Percentiles rank a stretch among this genome's conserved stretches.
These are phyloP conservation scores for Acanthis flammea DNA, from an alignment of 2,797 vertebrate genomes.

Conservation along the genomic window DNA sequence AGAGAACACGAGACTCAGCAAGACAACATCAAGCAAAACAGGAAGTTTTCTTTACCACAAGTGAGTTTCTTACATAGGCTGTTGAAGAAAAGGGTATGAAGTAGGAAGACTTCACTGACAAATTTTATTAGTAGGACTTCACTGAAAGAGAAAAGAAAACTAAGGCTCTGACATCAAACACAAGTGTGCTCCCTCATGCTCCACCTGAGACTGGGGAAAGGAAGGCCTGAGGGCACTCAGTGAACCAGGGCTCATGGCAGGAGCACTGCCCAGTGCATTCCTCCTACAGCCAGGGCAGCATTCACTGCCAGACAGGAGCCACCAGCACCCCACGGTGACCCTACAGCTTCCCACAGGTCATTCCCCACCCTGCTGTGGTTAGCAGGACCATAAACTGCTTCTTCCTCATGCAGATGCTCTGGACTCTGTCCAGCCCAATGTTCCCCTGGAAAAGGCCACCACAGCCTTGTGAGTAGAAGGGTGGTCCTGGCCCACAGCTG, in stretches of 20 bases:
- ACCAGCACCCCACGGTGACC: fast-evolving
- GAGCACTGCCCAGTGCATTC: background rate
- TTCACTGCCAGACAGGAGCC: fast-evolving
- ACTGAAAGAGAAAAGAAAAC: background rate
- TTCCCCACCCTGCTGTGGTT: background rate
- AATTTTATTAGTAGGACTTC: background rate
- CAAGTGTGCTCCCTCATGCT: background rate
- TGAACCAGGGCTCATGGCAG: fast-evolving
- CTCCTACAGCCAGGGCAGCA: background rate
- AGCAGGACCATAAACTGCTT: background rate
- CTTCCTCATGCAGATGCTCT: background rate
- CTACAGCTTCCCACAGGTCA: fast-evolving
- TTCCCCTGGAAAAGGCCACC: background rate
- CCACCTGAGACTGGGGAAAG: fast-evolving
- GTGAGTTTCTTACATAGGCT: background rate
- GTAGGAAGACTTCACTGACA: background rate
- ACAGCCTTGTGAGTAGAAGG: background rate
- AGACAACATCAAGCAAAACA: background rate
- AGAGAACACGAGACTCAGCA: background rate
- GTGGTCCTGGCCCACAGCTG: fast-evolving
- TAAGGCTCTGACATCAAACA: background rate
- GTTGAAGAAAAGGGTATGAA: background rate
- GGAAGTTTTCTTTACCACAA: background rate
- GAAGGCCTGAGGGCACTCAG: background rate
- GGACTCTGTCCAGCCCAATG: fast-evolving